Evolutionary conservation across 2,888 invertebrate genomes (phyloP), one percentile per base, ranked within the genome.

Genomic region (Lepidochitona cinerea): DNA sequence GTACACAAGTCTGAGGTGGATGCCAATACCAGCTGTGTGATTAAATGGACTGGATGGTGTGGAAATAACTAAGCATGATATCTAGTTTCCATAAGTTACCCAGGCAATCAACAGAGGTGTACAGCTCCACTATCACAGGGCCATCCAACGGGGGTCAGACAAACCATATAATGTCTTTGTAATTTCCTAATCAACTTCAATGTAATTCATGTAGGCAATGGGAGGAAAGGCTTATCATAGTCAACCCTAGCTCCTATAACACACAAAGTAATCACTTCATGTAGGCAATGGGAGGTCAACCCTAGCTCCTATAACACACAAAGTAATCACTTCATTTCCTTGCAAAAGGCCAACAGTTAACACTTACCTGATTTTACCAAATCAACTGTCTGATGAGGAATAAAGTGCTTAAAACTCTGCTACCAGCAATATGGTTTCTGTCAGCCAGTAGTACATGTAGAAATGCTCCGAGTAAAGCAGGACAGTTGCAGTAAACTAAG

Each of bases 111-210:
- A 14, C 12, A 2, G 49, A 5, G 49, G 49, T 49, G 49, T 49
- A 59, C 59, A 54, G 7, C n/a, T 26, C 23, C 54, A 54, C n/a
- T 54, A 12, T 23, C 54, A 18, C n/a, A 7, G 1, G 59, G 26
- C 1, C 1, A 32, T 23, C 23, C 49, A 49, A 49, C 7, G 49
- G 49, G 49, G 29, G 59, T n/a, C n/a, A n/a, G 59, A 32, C 59
- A 23, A 59, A 59, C 59, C 59, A 59, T 59, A 59, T 59, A 23
- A 59, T 59, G 23, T 59, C 59, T 59, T 59, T 59, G 59, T 59
- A 59, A 59, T 59, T 59, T 59, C 59, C 59, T 59, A 41, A 41
- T 41, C 59, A 23, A 23, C 59, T 59, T 18, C 32, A 59, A 59
- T 59, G 59, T 59, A 29, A 49, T 49, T 29, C 26, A 59, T 59